These are phyloP conservation scores for Drosophila rubida DNA, from an alignment of 2,888 invertebrate species.

Conservation along the genomic window DNA sequence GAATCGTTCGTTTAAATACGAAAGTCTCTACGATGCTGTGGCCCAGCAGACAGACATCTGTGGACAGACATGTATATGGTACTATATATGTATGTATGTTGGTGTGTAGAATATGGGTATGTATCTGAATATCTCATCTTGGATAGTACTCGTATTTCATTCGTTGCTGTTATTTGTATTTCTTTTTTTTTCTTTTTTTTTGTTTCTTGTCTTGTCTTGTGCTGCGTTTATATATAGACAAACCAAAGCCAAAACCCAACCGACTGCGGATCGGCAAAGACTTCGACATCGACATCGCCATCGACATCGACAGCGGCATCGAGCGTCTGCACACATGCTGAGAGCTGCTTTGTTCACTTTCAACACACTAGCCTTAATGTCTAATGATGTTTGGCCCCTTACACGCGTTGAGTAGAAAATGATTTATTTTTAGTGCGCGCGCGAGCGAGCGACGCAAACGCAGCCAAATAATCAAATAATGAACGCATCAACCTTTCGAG, in stretches of 20 bases:
- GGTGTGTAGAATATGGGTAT: slow-evolving; percentile 37
- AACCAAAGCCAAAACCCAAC: slow-evolving; percentile 12
- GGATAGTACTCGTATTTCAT: slow-evolving; percentile 52
- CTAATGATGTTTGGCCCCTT: slow-evolving; percentile 64
- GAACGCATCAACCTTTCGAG: slow-evolving; percentile 19
- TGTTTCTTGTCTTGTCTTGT: slow-evolving; percentile 35
- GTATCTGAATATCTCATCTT: slow-evolving; percentile 59
- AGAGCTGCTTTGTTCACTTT: slow-evolving; percentile 59
- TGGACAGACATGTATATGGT: background rate
- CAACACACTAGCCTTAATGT: slow-evolving; percentile 60
- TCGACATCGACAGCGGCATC: slow-evolving; percentile 16
- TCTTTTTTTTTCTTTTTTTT: background rate
- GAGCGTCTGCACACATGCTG: slow-evolving; percentile 61
- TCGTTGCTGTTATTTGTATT: slow-evolving; percentile 7
- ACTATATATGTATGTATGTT: background rate
- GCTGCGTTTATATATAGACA: slow-evolving; percentile 63
- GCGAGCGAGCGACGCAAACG: slow-evolving; percentile 6
- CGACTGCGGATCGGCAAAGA: slow-evolving; percentile 50
- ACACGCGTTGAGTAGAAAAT: slow-evolving; percentile 57
- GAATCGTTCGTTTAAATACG: slow-evolving; percentile 44
- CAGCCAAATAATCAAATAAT: slow-evolving; percentile 36
- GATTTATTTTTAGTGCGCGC: slow-evolving; percentile 52
- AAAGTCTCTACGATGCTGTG: slow-evolving; percentile 37
- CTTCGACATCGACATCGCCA: slow-evolving; percentile 24
- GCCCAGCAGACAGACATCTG: too few relatives aligned